Conservation (phyloP, 2,113 vertebrate genomes). For the Nesogale talazaci region DNA sequence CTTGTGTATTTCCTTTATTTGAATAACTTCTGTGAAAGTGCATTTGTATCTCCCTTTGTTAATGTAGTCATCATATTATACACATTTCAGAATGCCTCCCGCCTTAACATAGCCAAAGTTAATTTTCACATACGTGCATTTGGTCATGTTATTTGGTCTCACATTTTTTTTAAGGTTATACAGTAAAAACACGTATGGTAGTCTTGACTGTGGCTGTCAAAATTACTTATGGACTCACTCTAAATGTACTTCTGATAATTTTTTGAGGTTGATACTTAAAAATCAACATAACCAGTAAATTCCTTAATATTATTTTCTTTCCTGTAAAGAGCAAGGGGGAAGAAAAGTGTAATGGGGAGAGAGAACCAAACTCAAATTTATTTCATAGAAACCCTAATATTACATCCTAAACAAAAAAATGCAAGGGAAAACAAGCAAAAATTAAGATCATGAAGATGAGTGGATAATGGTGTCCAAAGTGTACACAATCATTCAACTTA, state of each 20-base stretch:
- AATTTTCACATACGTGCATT: neutral
- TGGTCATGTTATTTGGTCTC: neutral
- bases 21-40: neutral
- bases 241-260: neutral
- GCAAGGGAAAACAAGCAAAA: too few species aligned
- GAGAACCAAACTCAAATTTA: too few species aligned
- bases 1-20: neutral
- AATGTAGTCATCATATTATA: neutral
- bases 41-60: neutral
- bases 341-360: too few species aligned
- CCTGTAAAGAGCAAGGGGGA: neutral
- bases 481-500: too few species aligned
- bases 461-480: too few species aligned
- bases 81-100: neutral
- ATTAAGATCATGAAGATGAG: too few species aligned
- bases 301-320: neutral
- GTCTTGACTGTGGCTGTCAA: neutral
- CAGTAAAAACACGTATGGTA: neutral
- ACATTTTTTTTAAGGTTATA: neutral
- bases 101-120: neutral
- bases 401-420: too few species aligned
- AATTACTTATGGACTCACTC: neutral
- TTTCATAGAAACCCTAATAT: too few species aligned
- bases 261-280: neutral
- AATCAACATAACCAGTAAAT: neutral